Evolutionary conservation across 2,888 invertebrate genomes (phyloP), one percentile per base, ranked within the genome.

Genomic region (Coremacera marginata): DNA sequence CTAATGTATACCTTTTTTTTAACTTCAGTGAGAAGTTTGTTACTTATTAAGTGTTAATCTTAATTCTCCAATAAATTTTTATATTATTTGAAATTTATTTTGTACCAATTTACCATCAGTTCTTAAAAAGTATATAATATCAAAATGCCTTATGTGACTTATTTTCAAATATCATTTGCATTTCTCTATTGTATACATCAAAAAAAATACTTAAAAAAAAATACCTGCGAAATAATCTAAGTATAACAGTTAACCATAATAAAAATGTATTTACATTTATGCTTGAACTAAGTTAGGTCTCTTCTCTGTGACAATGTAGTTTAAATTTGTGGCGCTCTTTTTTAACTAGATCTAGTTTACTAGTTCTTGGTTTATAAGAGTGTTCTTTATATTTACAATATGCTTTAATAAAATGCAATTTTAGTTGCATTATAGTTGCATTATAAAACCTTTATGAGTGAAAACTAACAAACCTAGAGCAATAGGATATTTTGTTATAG

Each of bases 81-180:
- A n/a, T n/a, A n/a, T n/a, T n/a, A n/a, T n/a, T n/a, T 14, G 5
- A 34, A 71, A 19, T 51, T 25, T 19, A 16, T 49, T 34, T n/a
- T 44, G 34, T 16, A 37, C 31, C 3, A 34, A 27, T 16, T 37
- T 37, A n/a, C n/a, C 34, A 8, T 37, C 34, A 65, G 37, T 34
- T 65, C 27, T 63, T 27, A 27, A 34, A 31, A 78, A 78, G 78
- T 80, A 77, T 77, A 79, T 79, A 80, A 79, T 81, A 79, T 81
- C 81, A 81, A 81, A 81, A 81, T 81, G 81, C 81, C 80, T 80
- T 71, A 19, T 79, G 78, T 14, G 27, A 22, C 34, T 68, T 77
- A 75, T 55, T 76, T 68, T 51, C 11, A 51, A 31, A 68, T 19
- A 51, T 73, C 68, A 57, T 52, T 62, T 73, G 16, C 74, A n/a